Evolutionary conservation across 2,113 vertebrate species (phyloP), one percentile per base, ranked within the genome.

Genomic region (Formicarius rufipectus): DNA sequence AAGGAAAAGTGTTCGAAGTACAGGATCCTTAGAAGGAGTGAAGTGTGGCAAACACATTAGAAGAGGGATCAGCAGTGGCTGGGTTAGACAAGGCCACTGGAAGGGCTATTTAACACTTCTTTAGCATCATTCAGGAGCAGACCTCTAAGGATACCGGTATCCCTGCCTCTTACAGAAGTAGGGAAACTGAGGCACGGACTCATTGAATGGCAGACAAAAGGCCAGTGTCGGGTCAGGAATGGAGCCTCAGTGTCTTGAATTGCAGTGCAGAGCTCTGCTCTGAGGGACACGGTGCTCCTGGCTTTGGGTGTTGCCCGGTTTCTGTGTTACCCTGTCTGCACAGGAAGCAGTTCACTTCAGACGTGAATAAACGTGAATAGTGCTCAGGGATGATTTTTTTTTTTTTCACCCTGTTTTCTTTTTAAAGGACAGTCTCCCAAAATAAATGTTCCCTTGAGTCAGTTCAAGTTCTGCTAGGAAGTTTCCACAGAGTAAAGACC

Each of bases 311-410:
- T 50, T 94, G 75, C 84, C 94, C 75, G 25, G 17, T 76, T 87
- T 89, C 83, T 83, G 24, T 10, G 18, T 72, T 52, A 8, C 58
- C 56, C 95, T 82, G 91, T 94, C 95, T 95, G 87, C 81, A 91
- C 94, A 97, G 94, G 96, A 95, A 97, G 95, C 82, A 79, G 82
- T 89, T 96, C 66, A 21, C 91, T 89, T n/a, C 5, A 47, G 44
- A 76, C 8, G 9, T 62, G 89, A 91, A 93, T 64, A 94, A 95
- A 96, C 3, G 25, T 94, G 81, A 85, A 79, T 79, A 85, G 74
- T 62, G 67, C 89, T 92, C 6, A 3, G 45, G 63, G 81, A 1
- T 52, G 27, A 4, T 6, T 27, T 16, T 56, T 62, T 53, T 52
- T 73, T 68, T 58, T 37, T 27, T n/a, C 37, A 19, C 50, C 30